These are phyloP conservation scores for Apodemia hepburni DNA, from an alignment of 2,888 invertebrate genomes.

Conservation along the genomic window DNA sequence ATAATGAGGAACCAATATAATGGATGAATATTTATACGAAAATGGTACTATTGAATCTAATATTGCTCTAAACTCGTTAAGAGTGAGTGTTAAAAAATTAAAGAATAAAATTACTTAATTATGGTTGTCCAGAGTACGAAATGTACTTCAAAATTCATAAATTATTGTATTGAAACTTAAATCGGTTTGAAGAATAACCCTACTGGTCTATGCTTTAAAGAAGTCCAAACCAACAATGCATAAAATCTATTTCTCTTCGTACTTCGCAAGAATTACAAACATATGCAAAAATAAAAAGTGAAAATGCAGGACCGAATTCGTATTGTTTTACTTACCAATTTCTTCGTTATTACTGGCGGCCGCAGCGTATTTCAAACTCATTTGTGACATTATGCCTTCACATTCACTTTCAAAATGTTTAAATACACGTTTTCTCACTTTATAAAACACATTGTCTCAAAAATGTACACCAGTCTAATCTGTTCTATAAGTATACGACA, in stretches of 20 bases:
- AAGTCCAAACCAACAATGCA: no score
- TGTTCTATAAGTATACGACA: background rate
- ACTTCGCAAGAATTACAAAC: background rate
- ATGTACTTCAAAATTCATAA: no score
- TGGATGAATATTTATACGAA: no score
- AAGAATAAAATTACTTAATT: no score
- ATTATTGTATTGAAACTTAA: no score
- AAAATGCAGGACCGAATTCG: background rate
- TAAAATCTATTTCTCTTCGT: background rate
- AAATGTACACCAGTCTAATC: constrained; percentile 24
- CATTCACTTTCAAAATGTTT: constrained; percentile 15
- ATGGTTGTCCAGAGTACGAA: no score
- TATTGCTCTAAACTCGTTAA: no score
- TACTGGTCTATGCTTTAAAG: no score
- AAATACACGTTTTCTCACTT: constrained; percentile 4
- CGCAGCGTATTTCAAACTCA: constrained; percentile 52
- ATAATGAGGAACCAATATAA: no score
- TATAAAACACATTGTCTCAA: background rate
- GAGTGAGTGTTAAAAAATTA: no score
- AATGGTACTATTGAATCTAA: no score
- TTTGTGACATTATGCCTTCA: constrained; percentile 35
- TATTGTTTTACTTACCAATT: constrained; percentile 55
- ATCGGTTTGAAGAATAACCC: no score
- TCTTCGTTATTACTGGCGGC: constrained; percentile 49
- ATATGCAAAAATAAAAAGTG: background rate